Conservation (phyloP, 2,797 vertebrate genomes). For the Anguilla marmorata region DNA sequence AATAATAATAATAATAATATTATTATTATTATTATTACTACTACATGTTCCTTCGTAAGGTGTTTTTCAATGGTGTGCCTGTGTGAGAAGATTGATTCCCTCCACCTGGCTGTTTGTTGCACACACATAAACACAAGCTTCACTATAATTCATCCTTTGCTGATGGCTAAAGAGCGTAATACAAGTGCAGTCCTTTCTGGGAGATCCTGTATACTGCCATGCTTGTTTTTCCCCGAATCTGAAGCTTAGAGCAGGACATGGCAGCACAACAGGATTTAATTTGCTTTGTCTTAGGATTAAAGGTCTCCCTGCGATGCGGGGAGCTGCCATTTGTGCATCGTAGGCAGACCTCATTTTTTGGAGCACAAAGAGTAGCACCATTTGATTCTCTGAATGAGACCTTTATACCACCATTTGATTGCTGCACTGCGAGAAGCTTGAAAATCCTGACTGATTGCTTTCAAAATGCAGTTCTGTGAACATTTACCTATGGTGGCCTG, state of each 20-base stretch:
- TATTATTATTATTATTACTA: background rate
- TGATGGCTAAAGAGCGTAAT: background rate
- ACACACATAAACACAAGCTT: background rate
- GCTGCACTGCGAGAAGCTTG: background rate
- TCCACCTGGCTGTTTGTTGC: background rate
- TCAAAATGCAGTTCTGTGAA: background rate
- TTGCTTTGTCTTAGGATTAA: constrained; percentile 29
- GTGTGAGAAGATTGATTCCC: background rate
- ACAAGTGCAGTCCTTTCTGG: background rate
- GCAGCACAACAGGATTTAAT: constrained; percentile 23
- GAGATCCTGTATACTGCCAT: background rate
- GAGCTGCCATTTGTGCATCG: background rate
- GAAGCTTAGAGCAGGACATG: constrained; percentile 20
- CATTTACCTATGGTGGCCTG: background rate
- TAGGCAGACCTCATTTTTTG: background rate
- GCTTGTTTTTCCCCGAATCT: constrained; percentile 16
- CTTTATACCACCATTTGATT: background rate
- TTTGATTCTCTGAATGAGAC: background rate
- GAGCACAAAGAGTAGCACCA: background rate
- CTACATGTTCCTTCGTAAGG: background rate
- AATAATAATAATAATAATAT: background rate
- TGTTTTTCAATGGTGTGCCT: background rate
- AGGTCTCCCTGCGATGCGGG: background rate
- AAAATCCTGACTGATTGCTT: background rate
- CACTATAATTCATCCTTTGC: constrained; percentile 9